Base-by-base conservation (phyloP, 2,113 vertebrate genomes). In the Octodon degus region DNA sequence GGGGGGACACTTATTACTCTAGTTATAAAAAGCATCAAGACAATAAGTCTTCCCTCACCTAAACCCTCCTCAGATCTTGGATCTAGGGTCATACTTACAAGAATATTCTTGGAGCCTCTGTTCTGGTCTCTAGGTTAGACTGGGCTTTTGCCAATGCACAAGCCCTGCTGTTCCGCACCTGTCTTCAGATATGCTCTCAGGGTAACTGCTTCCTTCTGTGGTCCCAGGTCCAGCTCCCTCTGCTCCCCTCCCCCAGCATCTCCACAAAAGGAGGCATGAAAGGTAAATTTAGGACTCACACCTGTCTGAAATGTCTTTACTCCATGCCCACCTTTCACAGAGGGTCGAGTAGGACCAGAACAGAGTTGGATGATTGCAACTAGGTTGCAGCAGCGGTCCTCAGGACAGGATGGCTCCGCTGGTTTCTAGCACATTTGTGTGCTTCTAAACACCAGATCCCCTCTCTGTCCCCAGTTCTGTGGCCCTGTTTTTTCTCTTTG, bases 391-490 rank as follows among this genome's bases (percentile, higher is more conserved):
- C 43, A 58, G 34, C 10, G 30, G 13, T 60, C 37, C 50, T 86
- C 24, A 30, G 50, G 32, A 60, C 43, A 22, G 25, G 14, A 37
- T 6, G 17, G 1, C 22, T 55, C 77, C 27, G 8, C 7, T 37
- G 37, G 6, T n/a, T n/a, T 55, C 88, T 5, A 72, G 27, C 0
- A 6, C 14, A 22, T 10, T 53, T 7, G 11, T 2, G 7, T 12
- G n/a, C 86, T 58, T 10, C 81, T 25, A 13, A 92, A 30, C 27
- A n/a, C 7, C 32, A 2, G n/a, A 50, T 2, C 2, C 47, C 8
- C 34, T 7, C 40, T n/a, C 70, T 89, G 67, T 12, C 55, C 34
- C 5, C 4, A 47, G 0, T n/a, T 11, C 47, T 77, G 34, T 34
- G 40, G 12, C 19, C 25, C 8, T 32, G 11, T 7, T 40, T 55